Evolutionary conservation across 2,113 vertebrate genomes (phyloP).

Genomic region (Phasianus colchicus): DNA sequence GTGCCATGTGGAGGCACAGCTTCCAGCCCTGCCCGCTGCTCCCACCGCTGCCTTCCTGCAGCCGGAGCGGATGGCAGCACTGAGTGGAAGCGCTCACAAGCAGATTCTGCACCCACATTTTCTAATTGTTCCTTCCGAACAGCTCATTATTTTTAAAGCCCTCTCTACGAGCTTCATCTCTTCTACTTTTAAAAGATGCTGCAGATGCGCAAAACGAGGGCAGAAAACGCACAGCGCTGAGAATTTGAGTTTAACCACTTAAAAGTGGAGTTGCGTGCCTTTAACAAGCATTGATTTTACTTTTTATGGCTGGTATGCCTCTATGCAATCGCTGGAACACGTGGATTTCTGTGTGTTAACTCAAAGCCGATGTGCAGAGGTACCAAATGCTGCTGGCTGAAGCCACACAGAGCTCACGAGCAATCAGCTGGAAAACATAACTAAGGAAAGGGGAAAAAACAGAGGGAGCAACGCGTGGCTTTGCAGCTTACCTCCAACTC

Average conservation of each 20-base stretch:
- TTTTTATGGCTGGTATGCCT: not conserved
- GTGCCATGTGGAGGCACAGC: not conserved
- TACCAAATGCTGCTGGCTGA: not conserved
- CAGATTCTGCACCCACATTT: constrained; percentile 36
- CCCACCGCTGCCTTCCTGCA: not conserved
- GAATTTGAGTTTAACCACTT: not conserved
- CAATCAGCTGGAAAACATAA: not conserved
- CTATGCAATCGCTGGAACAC: not conserved
- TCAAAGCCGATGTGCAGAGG: not conserved
- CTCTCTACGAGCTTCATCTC: not conserved
- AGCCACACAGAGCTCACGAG: not conserved
- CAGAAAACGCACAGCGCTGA: not conserved
- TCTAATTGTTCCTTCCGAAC: constrained; percentile 14
- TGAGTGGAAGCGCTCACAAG: constrained; percentile 29
- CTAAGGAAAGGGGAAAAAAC: not conserved
- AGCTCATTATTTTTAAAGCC: constrained; percentile 39
- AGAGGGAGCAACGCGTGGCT: not conserved
- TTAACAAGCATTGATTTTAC: not conserved
- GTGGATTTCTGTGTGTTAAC: not conserved
- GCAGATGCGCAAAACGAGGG: not conserved
- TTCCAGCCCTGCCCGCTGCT: not conserved
- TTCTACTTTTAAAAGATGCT: constrained; percentile 27
- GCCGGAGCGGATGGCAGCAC: not conserved
- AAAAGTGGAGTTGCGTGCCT: not conserved
- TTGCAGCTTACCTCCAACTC: constrained; percentile 88